Percentiles rank a stretch among this genome's conserved stretches.
These are phyloP conservation scores for Pipistrellus pygmaeus DNA, from an alignment of 2,797 vertebrate genomes.

Conservation along the genomic window DNA sequence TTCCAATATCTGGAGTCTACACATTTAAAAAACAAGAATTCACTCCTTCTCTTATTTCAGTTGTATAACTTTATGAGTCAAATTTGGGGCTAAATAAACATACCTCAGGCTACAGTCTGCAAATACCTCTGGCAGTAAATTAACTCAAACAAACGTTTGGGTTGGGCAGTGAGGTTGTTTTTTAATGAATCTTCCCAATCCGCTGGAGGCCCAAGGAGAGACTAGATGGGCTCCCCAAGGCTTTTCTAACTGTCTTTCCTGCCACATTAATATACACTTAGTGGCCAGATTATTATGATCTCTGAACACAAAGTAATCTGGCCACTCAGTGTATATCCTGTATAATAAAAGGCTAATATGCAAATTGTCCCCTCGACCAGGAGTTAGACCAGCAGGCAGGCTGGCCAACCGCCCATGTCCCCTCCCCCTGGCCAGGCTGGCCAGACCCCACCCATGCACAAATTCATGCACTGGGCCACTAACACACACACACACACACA, in stretches of 20 bases:
- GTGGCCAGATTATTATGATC: no score
- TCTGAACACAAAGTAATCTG: no score
- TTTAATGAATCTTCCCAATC: slow-evolving; percentile 67
- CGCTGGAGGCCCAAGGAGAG: slow-evolving; percentile 47
- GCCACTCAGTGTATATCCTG: no score
- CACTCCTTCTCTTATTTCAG: slow-evolving; percentile 70
- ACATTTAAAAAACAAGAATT: slow-evolving; percentile 57
- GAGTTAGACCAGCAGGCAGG: no score
- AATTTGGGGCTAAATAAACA: slow-evolving; percentile 77
- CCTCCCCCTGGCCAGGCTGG: no score
- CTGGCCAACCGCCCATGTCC: no score
- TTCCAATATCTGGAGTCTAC: slow-evolving; percentile 68
- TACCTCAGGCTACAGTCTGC: slow-evolving; percentile 55
- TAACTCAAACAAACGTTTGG: slow-evolving; percentile 78
- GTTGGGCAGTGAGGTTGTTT: slow-evolving; percentile 66
- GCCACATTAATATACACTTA: neutral
- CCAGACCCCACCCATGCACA: no score
- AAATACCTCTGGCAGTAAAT: slow-evolving; percentile 76
- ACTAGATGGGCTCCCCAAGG: neutral
- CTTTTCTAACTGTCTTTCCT: slow-evolving; percentile 55
- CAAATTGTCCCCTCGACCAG: no score
- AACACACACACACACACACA: no score
- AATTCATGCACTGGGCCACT: no score
- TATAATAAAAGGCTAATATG: no score
- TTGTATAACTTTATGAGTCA: slow-evolving; percentile 74